A percentile compares a stretch with the other conserved stretches of the same genome.
Conservation (phyloP, 37 sponge, comb jelly and placozoan genomes). For the Tethya wilhelma region DNA sequence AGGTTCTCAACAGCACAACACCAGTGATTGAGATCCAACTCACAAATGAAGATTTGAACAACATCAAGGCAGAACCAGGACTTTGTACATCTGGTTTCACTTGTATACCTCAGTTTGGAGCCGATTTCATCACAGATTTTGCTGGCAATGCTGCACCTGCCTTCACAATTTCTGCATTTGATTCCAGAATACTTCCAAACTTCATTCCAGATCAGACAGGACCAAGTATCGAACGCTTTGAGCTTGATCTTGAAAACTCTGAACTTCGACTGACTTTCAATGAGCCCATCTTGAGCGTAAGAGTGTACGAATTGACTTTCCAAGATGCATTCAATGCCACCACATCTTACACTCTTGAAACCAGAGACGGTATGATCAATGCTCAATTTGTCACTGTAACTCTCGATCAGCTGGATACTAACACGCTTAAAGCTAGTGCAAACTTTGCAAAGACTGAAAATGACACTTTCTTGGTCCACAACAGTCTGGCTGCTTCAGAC, state of each 20-base stretch:
- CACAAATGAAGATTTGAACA: slow-evolving; percentile 60
- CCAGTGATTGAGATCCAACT: slow-evolving; percentile 62
- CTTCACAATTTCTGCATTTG: slow-evolving; percentile 20
- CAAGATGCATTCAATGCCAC: slow-evolving; percentile 76
- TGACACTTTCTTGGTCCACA: slow-evolving; percentile 75
- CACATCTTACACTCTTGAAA: slow-evolving; percentile 52
- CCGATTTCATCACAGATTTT: slow-evolving; percentile 79
- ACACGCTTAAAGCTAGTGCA: slow-evolving; percentile 62
- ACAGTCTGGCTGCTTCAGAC: slow-evolving; percentile 40
- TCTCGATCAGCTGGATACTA: slow-evolving; percentile 58
- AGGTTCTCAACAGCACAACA: slow-evolving; percentile 53
- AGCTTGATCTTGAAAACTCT: slow-evolving; percentile 69
- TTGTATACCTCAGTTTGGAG: slow-evolving; percentile 58
- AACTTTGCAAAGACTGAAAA: slow-evolving; percentile 68
- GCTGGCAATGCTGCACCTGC: slow-evolving; percentile 78
- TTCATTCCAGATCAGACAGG: slow-evolving; percentile 70
- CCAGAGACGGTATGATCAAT: neutral
- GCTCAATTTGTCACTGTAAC: slow-evolving; percentile 49
- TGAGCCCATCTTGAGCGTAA: slow-evolving; percentile 61
- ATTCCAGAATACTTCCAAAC: neutral
- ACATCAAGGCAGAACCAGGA: slow-evolving; percentile 47
- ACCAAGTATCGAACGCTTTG: slow-evolving; percentile 61
- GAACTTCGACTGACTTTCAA: slow-evolving; percentile 70
- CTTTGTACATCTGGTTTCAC: slow-evolving; percentile 42
- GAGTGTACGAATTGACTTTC: slow-evolving; percentile 46